phyloP scores from a whole-genome alignment of 2,113 vertebrate genomes.

The Hylia prasina region DNA sequence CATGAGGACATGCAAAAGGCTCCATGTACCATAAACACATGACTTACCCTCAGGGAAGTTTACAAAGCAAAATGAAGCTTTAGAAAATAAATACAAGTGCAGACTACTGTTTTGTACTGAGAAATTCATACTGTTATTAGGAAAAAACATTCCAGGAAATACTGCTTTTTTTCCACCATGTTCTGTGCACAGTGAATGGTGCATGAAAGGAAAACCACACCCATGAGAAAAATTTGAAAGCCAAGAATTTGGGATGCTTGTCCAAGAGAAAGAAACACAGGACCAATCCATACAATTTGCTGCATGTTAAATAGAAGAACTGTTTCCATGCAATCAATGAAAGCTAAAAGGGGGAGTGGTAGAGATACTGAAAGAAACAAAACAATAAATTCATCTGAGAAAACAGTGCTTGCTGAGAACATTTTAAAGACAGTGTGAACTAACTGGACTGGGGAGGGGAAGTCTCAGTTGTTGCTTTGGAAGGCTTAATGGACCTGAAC shows the following conservation, averaged over 20 bases:
- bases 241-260: neutral
- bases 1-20: neutral
- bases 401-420: neutral
- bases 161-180: neutral
- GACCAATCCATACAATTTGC: neutral
- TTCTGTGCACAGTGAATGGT: rapidly evolving
- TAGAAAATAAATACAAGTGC: neutral
- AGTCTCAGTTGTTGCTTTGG: neutral
- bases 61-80: neutral
- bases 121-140: neutral
- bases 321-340: neutral
- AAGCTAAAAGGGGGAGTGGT: neutral
- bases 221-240: neutral
- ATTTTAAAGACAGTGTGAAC: neutral
- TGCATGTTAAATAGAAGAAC: neutral
- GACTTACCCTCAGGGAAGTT: neutral
- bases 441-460: neutral
- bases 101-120: neutral
- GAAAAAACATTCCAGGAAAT: neutral
- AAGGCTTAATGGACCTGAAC: neutral
- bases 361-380: neutral
- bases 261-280: neutral
- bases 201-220: neutral
- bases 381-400: neutral
- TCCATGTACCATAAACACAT: neutral